Conservation (phyloP, 64 coral and sea anemone species). For the Actinia equina region DNA sequence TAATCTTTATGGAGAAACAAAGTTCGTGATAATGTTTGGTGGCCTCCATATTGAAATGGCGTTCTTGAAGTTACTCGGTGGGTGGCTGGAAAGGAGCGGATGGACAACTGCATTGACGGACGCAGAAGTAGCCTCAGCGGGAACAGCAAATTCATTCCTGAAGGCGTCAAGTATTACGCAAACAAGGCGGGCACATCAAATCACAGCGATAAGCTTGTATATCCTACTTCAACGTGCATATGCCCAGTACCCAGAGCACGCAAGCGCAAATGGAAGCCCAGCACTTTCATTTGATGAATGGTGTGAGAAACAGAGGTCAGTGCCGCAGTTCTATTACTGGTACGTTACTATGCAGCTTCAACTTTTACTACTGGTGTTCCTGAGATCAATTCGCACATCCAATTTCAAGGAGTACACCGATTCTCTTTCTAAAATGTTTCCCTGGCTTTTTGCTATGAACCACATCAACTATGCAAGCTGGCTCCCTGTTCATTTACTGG, state of each 20-base stretch:
- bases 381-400: conserved; percentile 12
- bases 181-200: no score
- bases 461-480: conserved; percentile 35
- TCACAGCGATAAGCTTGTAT: no score
- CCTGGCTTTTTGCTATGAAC: conserved; percentile 48
- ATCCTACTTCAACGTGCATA: background rate
- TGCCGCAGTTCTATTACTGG: conserved; percentile 56
- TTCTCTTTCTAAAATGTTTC: conserved; percentile 31
- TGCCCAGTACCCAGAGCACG: conserved; percentile 8
- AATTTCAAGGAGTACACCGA: conserved; percentile 18
- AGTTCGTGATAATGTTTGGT: conserved; percentile 36
- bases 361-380: conserved; percentile 33
- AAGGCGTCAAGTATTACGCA: no score
- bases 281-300: conserved; percentile 26
- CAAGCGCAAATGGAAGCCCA: background rate
- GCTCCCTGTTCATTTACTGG: conserved; percentile 36
- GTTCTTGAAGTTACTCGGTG: conserved; percentile 40
- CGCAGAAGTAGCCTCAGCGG: conserved; percentile 16
- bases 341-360: conserved; percentile 31
- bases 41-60: conserved; percentile 48
- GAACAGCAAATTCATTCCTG: no score
- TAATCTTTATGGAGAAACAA: conserved; percentile 27
- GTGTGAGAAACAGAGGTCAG: conserved; percentile 41
- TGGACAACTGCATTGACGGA: conserved; percentile 34
- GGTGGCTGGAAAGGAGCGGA: conserved; percentile 43